These are phyloP conservation scores for Morinoia aosen DNA, from an alignment of 2,888 invertebrate genomes.

Conservation along the genomic window DNA sequence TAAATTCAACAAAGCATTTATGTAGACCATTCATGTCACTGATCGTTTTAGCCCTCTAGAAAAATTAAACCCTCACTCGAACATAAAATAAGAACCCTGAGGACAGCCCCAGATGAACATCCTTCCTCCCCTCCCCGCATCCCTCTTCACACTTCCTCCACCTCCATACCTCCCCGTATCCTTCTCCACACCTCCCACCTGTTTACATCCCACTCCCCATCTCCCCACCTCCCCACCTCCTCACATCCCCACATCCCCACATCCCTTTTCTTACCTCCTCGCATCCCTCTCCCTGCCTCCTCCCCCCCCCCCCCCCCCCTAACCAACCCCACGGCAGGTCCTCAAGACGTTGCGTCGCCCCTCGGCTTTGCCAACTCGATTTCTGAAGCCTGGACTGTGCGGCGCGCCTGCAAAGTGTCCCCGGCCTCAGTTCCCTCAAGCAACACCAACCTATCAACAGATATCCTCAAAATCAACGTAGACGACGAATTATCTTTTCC, in stretches of 20 bases:
- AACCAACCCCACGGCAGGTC: constrained; percentile 16
- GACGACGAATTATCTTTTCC: not conserved
- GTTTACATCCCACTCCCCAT: no score
- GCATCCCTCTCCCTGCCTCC: no score
- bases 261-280: no score
- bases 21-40: not conserved
- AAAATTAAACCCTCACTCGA: not conserved
- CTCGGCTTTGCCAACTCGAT: constrained; percentile 46
- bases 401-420: constrained; percentile 10
- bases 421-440: not conserved
- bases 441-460: not conserved
- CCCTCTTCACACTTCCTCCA: not conserved
- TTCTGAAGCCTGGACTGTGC: constrained; percentile 41
- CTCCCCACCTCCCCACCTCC: not conserved
- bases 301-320: not conserved
- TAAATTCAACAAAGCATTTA: not conserved
- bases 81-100: not conserved
- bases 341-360: constrained; percentile 37
- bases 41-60: not conserved
- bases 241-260: not conserved
- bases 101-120: not conserved
- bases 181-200: no score
- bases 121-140: no score
- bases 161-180: no score
- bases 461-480: not conserved